These are phyloP conservation scores for Tetramorium simillimum DNA, from an alignment of 1,140 invertebrate genomes.

Conservation along the genomic window DNA sequence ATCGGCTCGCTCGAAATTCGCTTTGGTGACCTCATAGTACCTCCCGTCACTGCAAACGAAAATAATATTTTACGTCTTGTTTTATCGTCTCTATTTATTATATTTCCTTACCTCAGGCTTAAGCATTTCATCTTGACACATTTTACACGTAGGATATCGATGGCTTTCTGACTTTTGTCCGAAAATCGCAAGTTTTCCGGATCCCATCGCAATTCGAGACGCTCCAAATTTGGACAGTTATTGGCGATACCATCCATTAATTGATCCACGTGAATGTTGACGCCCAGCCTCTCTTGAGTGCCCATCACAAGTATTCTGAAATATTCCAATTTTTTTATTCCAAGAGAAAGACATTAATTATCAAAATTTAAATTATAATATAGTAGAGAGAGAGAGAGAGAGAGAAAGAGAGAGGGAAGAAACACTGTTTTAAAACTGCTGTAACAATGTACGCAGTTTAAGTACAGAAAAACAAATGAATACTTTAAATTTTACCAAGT, in stretches of 20 bases:
- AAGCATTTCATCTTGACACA: slow-evolving; percentile 94
- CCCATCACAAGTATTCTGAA: slow-evolving; percentile 98
- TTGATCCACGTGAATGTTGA: slow-evolving; percentile 98
- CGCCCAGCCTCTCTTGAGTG: slow-evolving; percentile 97
- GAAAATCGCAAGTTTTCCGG: slow-evolving; percentile 99
- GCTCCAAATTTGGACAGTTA: slow-evolving; percentile 94
- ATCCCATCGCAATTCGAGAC: slow-evolving; percentile 98
- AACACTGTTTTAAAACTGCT: background rate
- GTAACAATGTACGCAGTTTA: background rate
- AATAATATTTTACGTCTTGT: background rate
- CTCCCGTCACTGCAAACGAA: slow-evolving; percentile 95
- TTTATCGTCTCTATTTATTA: background rate
- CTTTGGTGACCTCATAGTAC: slow-evolving; percentile 99
- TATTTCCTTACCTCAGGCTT: slow-evolving; percentile 90
- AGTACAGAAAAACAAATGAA: background rate
- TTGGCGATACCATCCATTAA: slow-evolving; percentile 99
- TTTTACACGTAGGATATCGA: slow-evolving; percentile 95
- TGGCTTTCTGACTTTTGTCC: slow-evolving; percentile 99
- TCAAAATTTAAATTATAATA: background rate
- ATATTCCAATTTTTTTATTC: background rate
- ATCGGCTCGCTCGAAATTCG: slow-evolving; percentile 99
- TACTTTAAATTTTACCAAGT: background rate
- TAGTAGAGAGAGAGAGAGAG: background rate
- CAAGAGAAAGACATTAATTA: background rate
- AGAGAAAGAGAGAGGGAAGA: background rate